A percentile compares a stretch with the other conserved stretches of the same genome.
These are phyloP conservation scores for Theocolax elegans DNA, from an alignment of 1,140 invertebrate genomes.

Conservation along the genomic window DNA sequence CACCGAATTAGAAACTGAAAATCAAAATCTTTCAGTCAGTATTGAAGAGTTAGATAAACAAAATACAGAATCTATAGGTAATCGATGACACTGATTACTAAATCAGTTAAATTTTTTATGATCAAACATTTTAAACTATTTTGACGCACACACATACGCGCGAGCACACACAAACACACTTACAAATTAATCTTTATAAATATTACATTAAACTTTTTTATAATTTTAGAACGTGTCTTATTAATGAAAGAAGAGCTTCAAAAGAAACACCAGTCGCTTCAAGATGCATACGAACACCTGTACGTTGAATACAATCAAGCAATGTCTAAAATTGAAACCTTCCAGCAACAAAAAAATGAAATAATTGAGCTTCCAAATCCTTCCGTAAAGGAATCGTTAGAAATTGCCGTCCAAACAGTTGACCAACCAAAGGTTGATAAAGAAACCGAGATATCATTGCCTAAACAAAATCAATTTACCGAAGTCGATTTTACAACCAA, in stretches of 20 bases:
- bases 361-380: background rate
- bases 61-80: slow-evolving; percentile 74
- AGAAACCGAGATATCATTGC: background rate
- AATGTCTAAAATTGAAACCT: slow-evolving; percentile 49
- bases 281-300: slow-evolving; percentile 61
- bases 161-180: too few relatives aligned
- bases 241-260: slow-evolving; percentile 73
- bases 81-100: background rate
- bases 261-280: slow-evolving; percentile 66
- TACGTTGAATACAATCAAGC: slow-evolving; percentile 61
- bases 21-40: slow-evolving; percentile 69
- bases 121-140: too few relatives aligned
- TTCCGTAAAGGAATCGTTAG: background rate
- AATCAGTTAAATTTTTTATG: background rate
- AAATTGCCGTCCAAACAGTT: slow-evolving; percentile 19
- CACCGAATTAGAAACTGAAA: slow-evolving; percentile 64
- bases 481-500: background rate
- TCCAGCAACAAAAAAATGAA: slow-evolving; percentile 33
- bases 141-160: too few relatives aligned
- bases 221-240: slow-evolving; percentile 69
- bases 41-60: slow-evolving; percentile 80
- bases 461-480: background rate
- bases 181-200: too few relatives aligned
- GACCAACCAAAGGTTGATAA: background rate
- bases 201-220: too few relatives aligned